phyloP scores from a whole-genome alignment of 2,797 vertebrate species.

The Selene dorsalis region DNA sequence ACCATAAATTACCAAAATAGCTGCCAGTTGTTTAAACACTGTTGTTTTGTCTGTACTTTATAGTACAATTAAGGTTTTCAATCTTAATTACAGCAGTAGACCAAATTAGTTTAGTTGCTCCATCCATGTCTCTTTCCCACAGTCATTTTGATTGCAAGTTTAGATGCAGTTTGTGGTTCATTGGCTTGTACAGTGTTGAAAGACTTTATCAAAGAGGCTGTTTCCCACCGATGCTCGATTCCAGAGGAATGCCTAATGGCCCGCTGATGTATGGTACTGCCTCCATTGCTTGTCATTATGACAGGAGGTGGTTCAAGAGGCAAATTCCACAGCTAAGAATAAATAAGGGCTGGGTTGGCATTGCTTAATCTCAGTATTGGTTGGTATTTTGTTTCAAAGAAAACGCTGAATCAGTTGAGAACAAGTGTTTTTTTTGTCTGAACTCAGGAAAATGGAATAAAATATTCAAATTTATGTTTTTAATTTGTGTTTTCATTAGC shows the following conservation, averaged over 20 bases:
- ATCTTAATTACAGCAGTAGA: neutral
- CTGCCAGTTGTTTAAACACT: neutral
- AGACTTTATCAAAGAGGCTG: neutral
- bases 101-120: neutral
- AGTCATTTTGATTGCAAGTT: neutral
- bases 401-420: neutral
- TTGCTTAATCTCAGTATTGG: constrained; percentile 16
- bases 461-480: too few relatives aligned
- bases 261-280: constrained; percentile 5
- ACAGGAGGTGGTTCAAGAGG: constrained; percentile 10
- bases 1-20: neutral
- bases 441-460: neutral
- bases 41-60: neutral
- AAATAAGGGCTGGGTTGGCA: constrained; percentile 2
- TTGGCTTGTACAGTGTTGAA: neutral
- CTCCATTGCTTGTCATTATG: neutral
- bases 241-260: neutral
- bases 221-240: neutral
- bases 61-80: too few relatives aligned
- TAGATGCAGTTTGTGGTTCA: neutral
- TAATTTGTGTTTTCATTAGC: too few relatives aligned
- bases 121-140: neutral
- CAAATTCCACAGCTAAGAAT: constrained; percentile 49
- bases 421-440: neutral
- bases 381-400: constrained; percentile 20